Conservation (phyloP, 2,888 invertebrate genomes). For the Sericinus montela region DNA sequence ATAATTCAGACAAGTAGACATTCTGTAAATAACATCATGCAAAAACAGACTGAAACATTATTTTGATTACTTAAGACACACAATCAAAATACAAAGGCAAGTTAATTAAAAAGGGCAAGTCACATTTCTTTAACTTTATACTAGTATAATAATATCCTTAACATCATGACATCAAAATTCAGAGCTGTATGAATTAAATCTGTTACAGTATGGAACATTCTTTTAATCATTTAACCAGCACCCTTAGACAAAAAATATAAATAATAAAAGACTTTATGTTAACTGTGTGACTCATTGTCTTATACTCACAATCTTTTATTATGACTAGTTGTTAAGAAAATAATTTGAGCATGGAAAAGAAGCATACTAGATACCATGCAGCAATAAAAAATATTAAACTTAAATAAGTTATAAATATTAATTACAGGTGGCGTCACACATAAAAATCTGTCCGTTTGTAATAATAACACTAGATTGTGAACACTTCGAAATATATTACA, state of each 20-base stretch:
- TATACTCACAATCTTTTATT: constrained; percentile 57
- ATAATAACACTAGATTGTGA: constrained; percentile 37
- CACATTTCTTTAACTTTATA: constrained; percentile 40
- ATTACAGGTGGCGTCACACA: constrained; percentile 62
- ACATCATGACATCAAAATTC: constrained; percentile 57
- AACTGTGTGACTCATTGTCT: constrained; percentile 45
- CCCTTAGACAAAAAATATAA: constrained; percentile 41
- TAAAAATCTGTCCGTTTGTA: constrained; percentile 31
- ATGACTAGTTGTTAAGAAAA: constrained; percentile 76
- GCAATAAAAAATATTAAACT: constrained; percentile 68
- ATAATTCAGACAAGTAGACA: neutral
- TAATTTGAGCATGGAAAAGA: constrained; percentile 77
- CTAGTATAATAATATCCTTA: constrained; percentile 37
- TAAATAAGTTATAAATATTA: constrained; percentile 66
- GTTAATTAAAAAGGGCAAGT: constrained; percentile 66
- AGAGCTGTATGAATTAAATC: constrained; percentile 44
- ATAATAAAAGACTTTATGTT: constrained; percentile 54
- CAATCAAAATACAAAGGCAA: constrained; percentile 58
- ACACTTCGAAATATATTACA: constrained; percentile 37
- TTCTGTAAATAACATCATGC: neutral
- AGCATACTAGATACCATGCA: constrained; percentile 73
- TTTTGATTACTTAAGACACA: constrained; percentile 37
- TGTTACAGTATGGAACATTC: constrained; percentile 45
- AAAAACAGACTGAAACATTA: constrained; percentile 21
- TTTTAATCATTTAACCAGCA: constrained; percentile 53